A percentile compares a stretch with the other conserved stretches of the same genome.
phyloP scores from a whole-genome alignment of 2,888 invertebrate genomes.

The Drosophila flavopinicola region DNA sequence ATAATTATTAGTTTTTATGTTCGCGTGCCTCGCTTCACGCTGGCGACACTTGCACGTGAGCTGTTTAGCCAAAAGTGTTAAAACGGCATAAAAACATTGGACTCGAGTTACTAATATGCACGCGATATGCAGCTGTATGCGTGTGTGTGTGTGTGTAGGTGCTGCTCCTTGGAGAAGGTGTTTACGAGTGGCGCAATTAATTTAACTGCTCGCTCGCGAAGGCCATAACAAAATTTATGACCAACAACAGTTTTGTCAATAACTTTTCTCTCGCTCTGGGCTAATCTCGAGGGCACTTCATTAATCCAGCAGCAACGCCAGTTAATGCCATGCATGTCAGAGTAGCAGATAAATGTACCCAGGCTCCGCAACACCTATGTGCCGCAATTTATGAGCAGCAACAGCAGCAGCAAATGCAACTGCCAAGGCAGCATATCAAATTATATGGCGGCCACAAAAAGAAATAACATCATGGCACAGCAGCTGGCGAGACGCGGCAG shows the following conservation, averaged over 20 bases:
- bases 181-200: slow-evolving; percentile 74
- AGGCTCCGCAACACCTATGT: slow-evolving; percentile 24
- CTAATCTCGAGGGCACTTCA: slow-evolving; percentile 80
- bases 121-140: slow-evolving; percentile 59
- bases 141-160: slow-evolving; percentile 7
- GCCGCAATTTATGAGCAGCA: slow-evolving; percentile 69
- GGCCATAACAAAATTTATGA: slow-evolving; percentile 76
- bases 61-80: slow-evolving; percentile 77
- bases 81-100: slow-evolving; percentile 68
- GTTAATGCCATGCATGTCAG: slow-evolving; percentile 78
- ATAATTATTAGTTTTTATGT: slow-evolving; percentile 72
- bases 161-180: slow-evolving; percentile 58
- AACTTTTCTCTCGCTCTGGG: slow-evolving; percentile 58
- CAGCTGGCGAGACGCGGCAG: slow-evolving; percentile 18
- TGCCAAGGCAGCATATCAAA: slow-evolving; percentile 75
- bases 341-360: slow-evolving; percentile 71
- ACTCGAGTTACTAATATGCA: slow-evolving; percentile 52
- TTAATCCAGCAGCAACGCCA: slow-evolving; percentile 69
- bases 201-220: slow-evolving; percentile 70
- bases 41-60: slow-evolving; percentile 71
- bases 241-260: slow-evolving; percentile 78
- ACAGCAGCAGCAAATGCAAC: slow-evolving; percentile 71
- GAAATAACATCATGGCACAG: slow-evolving; percentile 53
- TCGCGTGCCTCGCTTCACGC: slow-evolving; percentile 41
- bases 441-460: slow-evolving; percentile 76